Percentiles rank a stretch among this genome's conserved stretches.
Evolutionary conservation across 2,797 vertebrate genomes (phyloP).

Genomic region (Silurus aristotelis): DNA sequence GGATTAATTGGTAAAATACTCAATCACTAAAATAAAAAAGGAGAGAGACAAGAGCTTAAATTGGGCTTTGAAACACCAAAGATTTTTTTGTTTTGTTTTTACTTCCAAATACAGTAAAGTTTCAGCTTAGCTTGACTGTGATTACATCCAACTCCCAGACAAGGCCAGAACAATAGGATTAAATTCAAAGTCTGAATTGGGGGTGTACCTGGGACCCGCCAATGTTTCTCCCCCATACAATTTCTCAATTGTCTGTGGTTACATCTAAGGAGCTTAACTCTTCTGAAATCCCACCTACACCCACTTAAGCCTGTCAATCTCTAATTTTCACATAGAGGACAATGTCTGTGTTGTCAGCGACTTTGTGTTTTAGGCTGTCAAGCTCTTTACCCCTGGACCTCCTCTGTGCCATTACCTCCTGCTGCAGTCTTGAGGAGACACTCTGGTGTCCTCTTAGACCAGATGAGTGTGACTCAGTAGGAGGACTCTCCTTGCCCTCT

Average conservation of each 20-base stretch:
- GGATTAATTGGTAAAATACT: too few relatives aligned
- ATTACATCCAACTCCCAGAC: not conserved
- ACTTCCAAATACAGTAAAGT: not conserved
- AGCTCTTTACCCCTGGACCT: not conserved
- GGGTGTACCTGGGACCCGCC: not conserved
- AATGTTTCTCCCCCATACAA: not conserved
- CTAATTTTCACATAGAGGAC: not conserved
- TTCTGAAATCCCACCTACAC: not conserved
- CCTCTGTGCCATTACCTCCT: not conserved
- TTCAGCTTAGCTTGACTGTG: not conserved
- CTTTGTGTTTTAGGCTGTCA: not conserved
- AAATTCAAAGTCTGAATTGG: not conserved
- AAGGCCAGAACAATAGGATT: not conserved
- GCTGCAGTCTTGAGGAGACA: not conserved
- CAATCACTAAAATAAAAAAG: too few relatives aligned
- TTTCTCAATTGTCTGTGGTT: not conserved
- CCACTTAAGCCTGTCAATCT: not conserved
- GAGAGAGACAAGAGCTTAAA: too few relatives aligned
- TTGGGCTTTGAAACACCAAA: too few relatives aligned
- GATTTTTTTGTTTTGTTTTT: not conserved
- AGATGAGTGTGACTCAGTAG: not conserved
- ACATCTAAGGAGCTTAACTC: not conserved
- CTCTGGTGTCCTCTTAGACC: not conserved
- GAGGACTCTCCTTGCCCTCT: slow-evolving; percentile 27
- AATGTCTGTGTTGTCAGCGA: not conserved